Evolutionary conservation across 2,797 vertebrate species (phyloP), one percentile per base, ranked within the genome.

Genomic region (Clamator glandarius): DNA sequence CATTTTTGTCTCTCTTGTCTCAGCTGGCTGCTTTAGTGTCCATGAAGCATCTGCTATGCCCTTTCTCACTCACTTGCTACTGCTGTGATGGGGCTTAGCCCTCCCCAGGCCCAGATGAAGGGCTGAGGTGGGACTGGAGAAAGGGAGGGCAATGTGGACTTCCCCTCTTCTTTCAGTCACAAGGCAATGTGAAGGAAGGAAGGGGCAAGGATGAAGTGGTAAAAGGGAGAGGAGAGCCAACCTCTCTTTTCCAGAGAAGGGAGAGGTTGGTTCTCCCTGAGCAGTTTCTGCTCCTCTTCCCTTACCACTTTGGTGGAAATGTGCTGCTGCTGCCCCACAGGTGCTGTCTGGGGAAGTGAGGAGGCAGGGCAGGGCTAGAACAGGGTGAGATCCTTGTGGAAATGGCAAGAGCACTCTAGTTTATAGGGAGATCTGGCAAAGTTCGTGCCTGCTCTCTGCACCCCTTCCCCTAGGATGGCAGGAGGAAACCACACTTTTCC

Each of bases 271-370:
- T 0, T 3, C 8, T 87, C 15, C 16, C 15, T 2, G 2, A 64
- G 18, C 25, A 7, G 14, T 55, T 79, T 74, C 31, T 39, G 31
- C 25, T 72, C 23, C 46, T 19, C 13, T 87, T 42, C 20, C 28
- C 26, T 92, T 25, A 12, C 17, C 6, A 3, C 18, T 54, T 3
- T 0, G 5, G 15, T 33, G 15, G 54, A 55, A 68, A 59, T 12
- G 7, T 12, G 73, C n/a, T 21, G 73, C n/a, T 21, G 46, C 5
- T 0, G 1, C 6, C 24, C 9, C 15, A 48, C 0, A 3, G 9
- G 19, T 1, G 1, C 19, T 28, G 9, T 18, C 6, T 3, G 2
- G 19, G 15, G 31, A 5, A 46, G 44, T 0, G 0, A 9, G 23
- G 31, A 39, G 39, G 57, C 26, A 29, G 24, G 29, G 14, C 39